phyloP scores from a whole-genome alignment of 2,113 vertebrate species.

The Coryphaenoides rupestris region DNA sequence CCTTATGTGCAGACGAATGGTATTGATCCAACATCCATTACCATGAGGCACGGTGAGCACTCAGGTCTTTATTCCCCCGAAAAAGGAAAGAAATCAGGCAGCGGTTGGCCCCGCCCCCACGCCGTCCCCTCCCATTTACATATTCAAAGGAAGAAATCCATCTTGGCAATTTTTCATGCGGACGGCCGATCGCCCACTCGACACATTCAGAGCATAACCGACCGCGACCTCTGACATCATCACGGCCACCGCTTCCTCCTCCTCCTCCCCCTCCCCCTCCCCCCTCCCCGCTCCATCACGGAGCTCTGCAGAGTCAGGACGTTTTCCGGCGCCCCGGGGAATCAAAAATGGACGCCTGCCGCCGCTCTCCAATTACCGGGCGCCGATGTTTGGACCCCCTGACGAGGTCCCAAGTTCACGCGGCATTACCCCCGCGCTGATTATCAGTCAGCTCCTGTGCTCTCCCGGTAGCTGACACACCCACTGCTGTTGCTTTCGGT shows the following conservation, averaged over 20 bases:
- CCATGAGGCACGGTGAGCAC: not conserved
- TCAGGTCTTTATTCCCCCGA: not conserved
- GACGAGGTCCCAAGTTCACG: slow-evolving; percentile 42
- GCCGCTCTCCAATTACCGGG: slow-evolving; percentile 61
- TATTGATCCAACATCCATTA: slow-evolving; percentile 56
- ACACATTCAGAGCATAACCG: not conserved
- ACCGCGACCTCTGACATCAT: not conserved
- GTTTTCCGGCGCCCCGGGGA: slow-evolving; percentile 8
- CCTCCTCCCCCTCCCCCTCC: not conserved
- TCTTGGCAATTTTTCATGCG: too few relatives aligned
- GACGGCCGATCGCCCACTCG: too few relatives aligned
- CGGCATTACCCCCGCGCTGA: slow-evolving; percentile 44
- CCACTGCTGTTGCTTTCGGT: slow-evolving; percentile 17
- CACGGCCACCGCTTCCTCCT: not conserved
- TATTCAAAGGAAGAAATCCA: too few relatives aligned
- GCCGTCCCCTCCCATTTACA: too few relatives aligned
- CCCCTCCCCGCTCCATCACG: slow-evolving; percentile 2
- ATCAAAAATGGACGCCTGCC: slow-evolving; percentile 52
- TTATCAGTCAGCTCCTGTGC: too few relatives aligned
- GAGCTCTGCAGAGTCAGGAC: slow-evolving; percentile 29
- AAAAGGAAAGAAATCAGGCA: too few relatives aligned
- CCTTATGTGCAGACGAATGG: slow-evolving; percentile 47
- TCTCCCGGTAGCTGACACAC: too few relatives aligned
- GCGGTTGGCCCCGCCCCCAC: too few relatives aligned
- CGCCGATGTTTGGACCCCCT: slow-evolving; percentile 58